Conservation (phyloP, 37 sponge, comb jelly and placozoan genomes). For the Spongia lamella region DNA sequence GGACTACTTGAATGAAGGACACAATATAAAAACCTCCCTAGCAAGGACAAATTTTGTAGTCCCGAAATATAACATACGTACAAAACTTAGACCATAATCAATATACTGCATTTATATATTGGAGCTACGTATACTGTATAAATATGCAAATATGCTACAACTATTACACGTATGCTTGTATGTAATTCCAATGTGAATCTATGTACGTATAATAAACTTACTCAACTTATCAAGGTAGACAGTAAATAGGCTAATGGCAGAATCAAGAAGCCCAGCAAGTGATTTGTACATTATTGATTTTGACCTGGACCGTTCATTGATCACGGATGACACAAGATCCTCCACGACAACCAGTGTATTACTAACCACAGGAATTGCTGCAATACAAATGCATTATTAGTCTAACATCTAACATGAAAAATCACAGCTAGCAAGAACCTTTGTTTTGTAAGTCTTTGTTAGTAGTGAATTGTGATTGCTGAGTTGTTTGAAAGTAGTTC, state of each 20-base stretch:
- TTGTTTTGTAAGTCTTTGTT: slow-evolving; percentile 20
- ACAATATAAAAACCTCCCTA: too few species aligned
- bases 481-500: not conserved
- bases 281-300: slow-evolving; percentile 58
- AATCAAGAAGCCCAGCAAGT: slow-evolving; percentile 32
- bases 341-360: slow-evolving; percentile 47
- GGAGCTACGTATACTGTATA: too few species aligned
- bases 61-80: too few species aligned
- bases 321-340: slow-evolving; percentile 38
- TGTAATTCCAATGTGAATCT: too few species aligned
- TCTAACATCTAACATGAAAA: not conserved
- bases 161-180: too few species aligned
- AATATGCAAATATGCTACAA: too few species aligned
- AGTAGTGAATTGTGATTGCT: not conserved
- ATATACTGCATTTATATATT: too few species aligned
- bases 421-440: not conserved
- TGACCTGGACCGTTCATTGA: slow-evolving; percentile 50
- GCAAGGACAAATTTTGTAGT: too few species aligned
- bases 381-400: not conserved
- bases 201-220: not conserved
- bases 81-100: too few species aligned
- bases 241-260: slow-evolving; percentile 46
- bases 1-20: too few species aligned
- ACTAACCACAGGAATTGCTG: slow-evolving; percentile 44
- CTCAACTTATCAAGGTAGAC: slow-evolving; percentile 32